A percentile compares a stretch with the other conserved stretches of the same genome.
phyloP scores from a whole-genome alignment of 1,140 invertebrate genomes.

The Thrips palmi region DNA sequence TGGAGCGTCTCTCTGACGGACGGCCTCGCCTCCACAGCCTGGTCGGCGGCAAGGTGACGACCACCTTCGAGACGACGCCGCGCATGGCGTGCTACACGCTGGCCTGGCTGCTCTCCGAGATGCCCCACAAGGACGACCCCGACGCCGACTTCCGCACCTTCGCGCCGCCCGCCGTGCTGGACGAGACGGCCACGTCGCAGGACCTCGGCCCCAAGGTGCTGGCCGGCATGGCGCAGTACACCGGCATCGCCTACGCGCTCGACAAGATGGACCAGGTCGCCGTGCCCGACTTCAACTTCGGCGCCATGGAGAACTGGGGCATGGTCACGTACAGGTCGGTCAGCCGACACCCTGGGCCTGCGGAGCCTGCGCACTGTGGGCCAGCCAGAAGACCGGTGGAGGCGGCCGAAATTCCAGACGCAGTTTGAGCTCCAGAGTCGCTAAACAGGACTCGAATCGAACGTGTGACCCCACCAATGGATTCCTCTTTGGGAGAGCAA shows the following conservation, averaged over 20 bases:
- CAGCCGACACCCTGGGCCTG: neutral
- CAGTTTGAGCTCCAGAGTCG: too few species aligned
- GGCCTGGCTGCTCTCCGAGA: constrained; percentile 49
- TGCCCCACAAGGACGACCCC: constrained; percentile 21
- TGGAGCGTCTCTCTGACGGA: too few species aligned
- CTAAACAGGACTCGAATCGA: too few species aligned
- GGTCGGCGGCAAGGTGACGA: too few species aligned
- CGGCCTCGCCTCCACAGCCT: too few species aligned
- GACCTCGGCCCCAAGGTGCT: constrained; percentile 23
- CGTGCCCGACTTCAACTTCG: constrained; percentile 44
- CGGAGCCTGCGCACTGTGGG: neutral
- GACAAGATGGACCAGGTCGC: constrained; percentile 28
- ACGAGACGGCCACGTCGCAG: constrained; percentile 18
- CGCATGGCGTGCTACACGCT: constrained; percentile 63
- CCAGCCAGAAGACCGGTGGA: neutral
- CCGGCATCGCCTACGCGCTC: constrained; percentile 11
- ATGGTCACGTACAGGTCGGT: constrained; percentile 37
- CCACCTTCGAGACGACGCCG: constrained; percentile 38
- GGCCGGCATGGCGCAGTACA: constrained; percentile 15
- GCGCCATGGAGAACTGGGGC: constrained; percentile 97
- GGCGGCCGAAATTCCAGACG: too few species aligned
- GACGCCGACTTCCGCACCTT: constrained; percentile 41
- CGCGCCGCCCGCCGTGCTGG: constrained; percentile 43
- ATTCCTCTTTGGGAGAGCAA: too few species aligned
- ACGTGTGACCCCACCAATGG: too few species aligned